Base-by-base conservation (phyloP, 2,113 vertebrate genomes). In the Tyto alba region DNA sequence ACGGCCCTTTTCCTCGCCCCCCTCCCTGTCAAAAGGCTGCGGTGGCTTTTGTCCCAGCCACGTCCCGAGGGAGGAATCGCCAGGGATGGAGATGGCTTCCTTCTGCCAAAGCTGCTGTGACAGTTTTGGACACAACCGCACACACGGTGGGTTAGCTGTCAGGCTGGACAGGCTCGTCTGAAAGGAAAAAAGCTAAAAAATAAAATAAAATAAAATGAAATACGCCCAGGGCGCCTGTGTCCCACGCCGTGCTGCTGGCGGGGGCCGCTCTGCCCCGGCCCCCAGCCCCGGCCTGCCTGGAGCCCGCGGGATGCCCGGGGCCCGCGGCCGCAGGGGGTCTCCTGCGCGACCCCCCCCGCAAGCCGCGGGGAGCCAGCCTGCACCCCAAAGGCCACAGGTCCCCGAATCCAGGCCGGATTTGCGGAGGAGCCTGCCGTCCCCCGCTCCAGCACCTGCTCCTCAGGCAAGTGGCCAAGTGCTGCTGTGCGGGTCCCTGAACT, bases 371-470 rank as follows among this genome's bases (percentile, higher is more conserved):
- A 62, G 76, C 72, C 38, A 40, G 40, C 6, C 0, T 29, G 83
- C 72, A 5, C 93, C 95, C 79, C 96, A 38, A 22, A 82, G 92
- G 66, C 57, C 63, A 20, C 48, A 27, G 85, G 93, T 57, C 48
- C 48, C 76, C n/a, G 21, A 68, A 96, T 98, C 97, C 98, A 98
- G 97, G 96, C 97, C 97, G 13, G 95, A 89, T 97, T 97, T 98
- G 73, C 45, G 88, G 88, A 91, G 95, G 94, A 78, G 95, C 96
- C 85, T 55, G 53, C 19, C 23, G 25, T 45, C 85, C 82, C 89
- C 76, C 8, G 68, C 64, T 63, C 85, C 91, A 94, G 97, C 98
- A 98, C 98, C 98, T 98, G 98, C 98, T 98, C 87, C 95, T 20
- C 93, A 57, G 97, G 97, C 98, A 92, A 48, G 81, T 15, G 96